Conservation (phyloP, 2,888 invertebrate genomes). For the Timema cristinae region DNA sequence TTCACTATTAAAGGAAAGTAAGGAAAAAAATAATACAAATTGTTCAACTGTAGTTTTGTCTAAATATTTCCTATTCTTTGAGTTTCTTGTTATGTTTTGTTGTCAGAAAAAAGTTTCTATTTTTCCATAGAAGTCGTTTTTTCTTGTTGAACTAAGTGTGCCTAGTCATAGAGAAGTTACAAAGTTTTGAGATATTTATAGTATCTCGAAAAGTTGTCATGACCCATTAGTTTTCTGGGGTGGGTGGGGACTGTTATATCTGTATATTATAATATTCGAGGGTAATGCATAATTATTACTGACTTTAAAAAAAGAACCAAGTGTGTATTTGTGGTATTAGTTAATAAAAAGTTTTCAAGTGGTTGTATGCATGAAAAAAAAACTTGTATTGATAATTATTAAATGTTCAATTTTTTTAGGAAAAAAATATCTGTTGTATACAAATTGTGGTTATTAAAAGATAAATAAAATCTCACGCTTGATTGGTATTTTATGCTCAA, state of each 20-base stretch:
- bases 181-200: conserved; percentile 13
- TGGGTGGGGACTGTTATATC: conserved; percentile 24
- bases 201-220: conserved; percentile 5
- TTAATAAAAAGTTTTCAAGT: conserved; percentile 12
- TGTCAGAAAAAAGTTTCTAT: conserved; percentile 48
- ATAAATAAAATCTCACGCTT: conserved; percentile 20
- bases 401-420: conserved; percentile 30
- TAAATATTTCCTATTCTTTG: conserved; percentile 35
- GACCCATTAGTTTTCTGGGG: conserved; percentile 16
- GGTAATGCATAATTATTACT: conserved; percentile 12
- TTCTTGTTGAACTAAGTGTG: conserved; percentile 62
- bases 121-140: conserved; percentile 52
- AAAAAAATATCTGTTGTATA: conserved; percentile 31
- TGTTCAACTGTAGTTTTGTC: conserved; percentile 33
- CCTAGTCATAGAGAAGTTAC: conserved; percentile 53
- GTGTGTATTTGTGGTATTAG: conserved; percentile 23
- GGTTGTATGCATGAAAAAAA: conserved; percentile 25
- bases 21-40: conserved; percentile 30
- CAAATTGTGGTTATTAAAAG: conserved; percentile 31
- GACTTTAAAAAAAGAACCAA: conserved; percentile 21
- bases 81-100: conserved; percentile 48
- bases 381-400: conserved; percentile 29
- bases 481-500: conserved; percentile 16
- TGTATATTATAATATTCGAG: conserved; percentile 22
- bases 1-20: conserved; percentile 24